A percentile compares a stretch with the other conserved stretches of the same genome.
Conservation (phyloP, 2,888 invertebrate species). For the Drosophila leonis region DNA sequence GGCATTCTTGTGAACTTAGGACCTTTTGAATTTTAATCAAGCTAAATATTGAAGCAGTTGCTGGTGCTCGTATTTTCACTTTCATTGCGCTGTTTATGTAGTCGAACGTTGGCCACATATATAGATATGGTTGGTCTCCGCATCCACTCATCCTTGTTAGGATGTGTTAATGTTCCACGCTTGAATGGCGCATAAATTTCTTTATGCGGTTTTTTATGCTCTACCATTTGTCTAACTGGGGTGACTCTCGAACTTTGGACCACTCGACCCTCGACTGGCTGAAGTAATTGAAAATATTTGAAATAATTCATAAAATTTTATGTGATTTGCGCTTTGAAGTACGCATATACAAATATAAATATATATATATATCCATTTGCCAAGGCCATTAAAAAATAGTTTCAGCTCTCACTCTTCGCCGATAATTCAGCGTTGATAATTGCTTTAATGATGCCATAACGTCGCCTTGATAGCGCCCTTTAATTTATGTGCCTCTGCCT, state of each 20-base stretch:
- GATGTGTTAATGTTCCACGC: slow-evolving; percentile 79
- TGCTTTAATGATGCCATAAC: slow-evolving; percentile 79
- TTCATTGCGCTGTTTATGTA: slow-evolving; percentile 69
- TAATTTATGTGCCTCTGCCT: slow-evolving; percentile 65
- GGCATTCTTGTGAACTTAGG: slow-evolving; percentile 44
- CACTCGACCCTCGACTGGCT: slow-evolving; percentile 27
- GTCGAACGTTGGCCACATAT: slow-evolving; percentile 42
- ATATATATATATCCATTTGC: slow-evolving; percentile 20
- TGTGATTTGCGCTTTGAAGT: slow-evolving; percentile 66
- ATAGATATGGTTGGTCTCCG: slow-evolving; percentile 11
- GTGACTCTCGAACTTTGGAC: slow-evolving; percentile 37
- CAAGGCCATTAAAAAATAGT: slow-evolving; percentile 72
- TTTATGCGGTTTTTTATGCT: slow-evolving; percentile 75
- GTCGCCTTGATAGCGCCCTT: slow-evolving; percentile 63
- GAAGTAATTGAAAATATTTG: slow-evolving; percentile 79
- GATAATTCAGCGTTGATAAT: slow-evolving; percentile 70
- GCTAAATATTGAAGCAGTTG: slow-evolving; percentile 71
- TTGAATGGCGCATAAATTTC: slow-evolving; percentile 79
- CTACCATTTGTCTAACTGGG: slow-evolving; percentile 54
- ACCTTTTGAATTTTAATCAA: slow-evolving; percentile 80
- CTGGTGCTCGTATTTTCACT: slow-evolving; percentile 62
- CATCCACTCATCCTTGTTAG: slow-evolving; percentile 30
- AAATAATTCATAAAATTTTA: slow-evolving; percentile 81
- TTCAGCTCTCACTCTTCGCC: slow-evolving; percentile 30
- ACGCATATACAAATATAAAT: slow-evolving; percentile 23